Base-by-base conservation (phyloP, 2,888 invertebrate genomes). In the Caenorhabditis drosophilae region DNA sequence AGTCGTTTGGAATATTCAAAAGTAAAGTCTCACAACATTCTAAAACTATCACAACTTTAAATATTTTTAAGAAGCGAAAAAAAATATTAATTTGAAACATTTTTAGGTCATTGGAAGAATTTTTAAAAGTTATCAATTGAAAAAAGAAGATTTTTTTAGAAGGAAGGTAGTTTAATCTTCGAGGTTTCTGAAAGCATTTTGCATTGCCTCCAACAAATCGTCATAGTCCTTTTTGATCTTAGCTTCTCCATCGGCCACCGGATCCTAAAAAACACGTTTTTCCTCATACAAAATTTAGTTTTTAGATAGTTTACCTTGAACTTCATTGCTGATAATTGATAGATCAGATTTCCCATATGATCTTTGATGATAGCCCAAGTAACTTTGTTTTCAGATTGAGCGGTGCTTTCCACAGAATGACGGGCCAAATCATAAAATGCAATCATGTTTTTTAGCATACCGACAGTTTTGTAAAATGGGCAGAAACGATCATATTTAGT, bases 391-490 rank as follows among this genome's bases (percentile, higher is more conserved):
- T 99, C 98, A 41, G 93, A 93, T 87, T 97, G 96, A 54, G 97
- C 93, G 26, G 98, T 98, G 68, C 92, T 90, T 87, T 98, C 97
- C 1, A 99, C 96, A 1, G 96, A 92, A 85, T 97, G 97, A 68
- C 93, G 90, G 35, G 98, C 90, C 91, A 96, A 90, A 86, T 99
- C 98, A 87, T 97, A 98, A 88, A 99, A 94, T 53, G 92, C 88
- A 84, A 99, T 95, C 86, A 99, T 95, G 88, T 98, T 99, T 85
- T 89, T 90, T 84, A 99, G 86, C 97, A 99, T 99, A 79, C 95
- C 97, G 63, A 94, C 93, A 18, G 97, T 97, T 88, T 98, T 99
- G 89, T 97, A 99, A 89, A 99, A 99, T 82, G 98, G 98, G 84
- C 98, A 99, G 89, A 94, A 97, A 72, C 96, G 90, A 54, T 70